These are phyloP conservation scores for Tinamus guttatus DNA, from an alignment of 2,113 vertebrate genomes.

Conservation along the genomic window DNA sequence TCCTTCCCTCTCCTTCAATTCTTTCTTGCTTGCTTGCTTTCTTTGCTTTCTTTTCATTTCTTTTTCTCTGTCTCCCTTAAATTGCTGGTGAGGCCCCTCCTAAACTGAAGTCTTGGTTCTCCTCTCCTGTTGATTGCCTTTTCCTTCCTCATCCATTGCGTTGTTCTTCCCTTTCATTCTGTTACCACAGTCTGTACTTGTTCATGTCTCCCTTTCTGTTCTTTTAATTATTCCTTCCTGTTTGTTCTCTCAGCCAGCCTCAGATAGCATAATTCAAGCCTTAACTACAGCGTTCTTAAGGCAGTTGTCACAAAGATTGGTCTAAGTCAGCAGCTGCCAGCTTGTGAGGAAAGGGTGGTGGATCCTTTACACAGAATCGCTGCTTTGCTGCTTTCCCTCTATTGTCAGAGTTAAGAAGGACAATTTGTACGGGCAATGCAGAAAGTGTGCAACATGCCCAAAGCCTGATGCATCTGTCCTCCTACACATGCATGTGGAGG, in stretches of 20 bases:
- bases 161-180: background rate
- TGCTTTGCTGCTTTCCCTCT: background rate
- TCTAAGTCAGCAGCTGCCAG: background rate
- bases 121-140: background rate
- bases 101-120: background rate
- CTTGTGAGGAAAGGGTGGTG: accelerated
- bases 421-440: background rate
- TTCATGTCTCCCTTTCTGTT: background rate
- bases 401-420: background rate
- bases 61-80: background rate
- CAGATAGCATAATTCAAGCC: background rate
- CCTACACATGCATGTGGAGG: accelerated
- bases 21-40: too few species aligned
- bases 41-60: too few species aligned
- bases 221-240: background rate
- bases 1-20: too few species aligned
- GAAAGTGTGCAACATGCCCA: accelerated
- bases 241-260: background rate
- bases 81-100: background rate
- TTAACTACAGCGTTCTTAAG: background rate
- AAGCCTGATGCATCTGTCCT: background rate
- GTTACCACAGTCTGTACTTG: background rate
- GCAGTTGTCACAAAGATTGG: background rate
- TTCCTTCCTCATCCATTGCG: background rate
- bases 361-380: accelerated